phyloP scores from a whole-genome alignment of 2,797 vertebrate genomes.

The Nannoperca australis region DNA sequence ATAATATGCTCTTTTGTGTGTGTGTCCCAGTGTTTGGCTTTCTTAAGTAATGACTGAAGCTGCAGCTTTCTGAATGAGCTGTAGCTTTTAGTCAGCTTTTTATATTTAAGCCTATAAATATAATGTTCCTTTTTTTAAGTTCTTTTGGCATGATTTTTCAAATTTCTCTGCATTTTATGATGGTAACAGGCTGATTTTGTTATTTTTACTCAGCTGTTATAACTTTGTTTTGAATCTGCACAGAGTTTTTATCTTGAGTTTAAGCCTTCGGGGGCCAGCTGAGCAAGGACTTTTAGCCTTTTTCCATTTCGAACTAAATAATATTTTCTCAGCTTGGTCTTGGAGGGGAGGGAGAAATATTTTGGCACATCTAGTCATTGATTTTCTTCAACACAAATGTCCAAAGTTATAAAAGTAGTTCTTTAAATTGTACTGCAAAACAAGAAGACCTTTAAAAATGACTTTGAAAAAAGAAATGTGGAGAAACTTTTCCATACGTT shows the following conservation, averaged over 20 bases:
- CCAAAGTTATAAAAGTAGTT: slow-evolving; percentile 11
- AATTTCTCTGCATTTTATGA: too few species aligned
- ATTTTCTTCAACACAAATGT: slow-evolving; percentile 29
- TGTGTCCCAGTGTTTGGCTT: background rate
- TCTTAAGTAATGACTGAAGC: background rate
- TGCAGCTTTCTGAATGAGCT: background rate
- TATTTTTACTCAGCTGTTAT: background rate
- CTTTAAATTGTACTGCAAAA: slow-evolving; percentile 25
- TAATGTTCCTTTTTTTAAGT: background rate
- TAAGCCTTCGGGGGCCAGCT: slow-evolving; percentile 1
- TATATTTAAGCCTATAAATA: too few species aligned
- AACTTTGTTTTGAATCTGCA: background rate
- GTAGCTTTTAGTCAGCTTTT: too few species aligned
- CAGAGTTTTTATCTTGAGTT: slow-evolving; percentile 2
- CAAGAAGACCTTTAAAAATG: background rate
- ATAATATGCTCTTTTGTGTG: too few species aligned
- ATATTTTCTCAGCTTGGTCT: background rate
- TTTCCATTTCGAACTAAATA: slow-evolving; percentile 9
- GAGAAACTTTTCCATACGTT: background rate
- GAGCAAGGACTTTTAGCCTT: slow-evolving; percentile 3
- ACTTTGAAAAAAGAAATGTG: background rate
- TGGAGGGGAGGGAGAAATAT: background rate
- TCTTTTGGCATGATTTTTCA: background rate
- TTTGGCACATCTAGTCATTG: slow-evolving; percentile 15
- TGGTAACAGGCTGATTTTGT: background rate